Conservation (phyloP, 2,113 vertebrate species). For the Engraulis encrasicolus region DNA sequence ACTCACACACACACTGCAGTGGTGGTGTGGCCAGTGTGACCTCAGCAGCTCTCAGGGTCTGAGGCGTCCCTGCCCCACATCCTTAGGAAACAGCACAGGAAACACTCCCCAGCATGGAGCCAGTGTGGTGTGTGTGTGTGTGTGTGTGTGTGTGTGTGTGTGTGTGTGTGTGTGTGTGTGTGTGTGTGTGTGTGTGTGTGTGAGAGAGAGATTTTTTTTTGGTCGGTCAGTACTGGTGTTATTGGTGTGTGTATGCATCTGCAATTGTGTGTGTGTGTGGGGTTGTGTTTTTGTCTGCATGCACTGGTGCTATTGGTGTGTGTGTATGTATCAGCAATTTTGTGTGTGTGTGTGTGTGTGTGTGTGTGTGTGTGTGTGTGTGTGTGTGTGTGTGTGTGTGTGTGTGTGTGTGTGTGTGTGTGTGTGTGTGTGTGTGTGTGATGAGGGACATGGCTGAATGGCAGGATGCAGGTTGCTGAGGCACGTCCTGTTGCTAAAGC, state of each 20-base stretch:
- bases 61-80: not conserved
- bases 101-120: not conserved
- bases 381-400: too few species aligned
- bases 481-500: not conserved
- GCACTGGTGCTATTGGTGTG: too few species aligned
- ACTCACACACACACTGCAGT: not conserved
- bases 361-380: too few species aligned
- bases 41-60: constrained; percentile 6
- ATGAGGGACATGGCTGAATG: not conserved
- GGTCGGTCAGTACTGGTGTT: too few species aligned
- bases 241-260: not conserved
- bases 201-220: not conserved
- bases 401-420: too few species aligned
- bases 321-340: not conserved
- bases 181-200: not conserved
- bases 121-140: not conserved
- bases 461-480: not conserved
- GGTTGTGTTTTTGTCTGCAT: too few species aligned
- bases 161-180: not conserved
- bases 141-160: not conserved
- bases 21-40: not conserved
- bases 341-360: too few species aligned
- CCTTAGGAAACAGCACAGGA: not conserved
- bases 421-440: not conserved
- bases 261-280: too few species aligned